Evolutionary conservation across 2,113 vertebrate genomes (phyloP).

Genomic region (Acrocephalus arundinaceus): DNA sequence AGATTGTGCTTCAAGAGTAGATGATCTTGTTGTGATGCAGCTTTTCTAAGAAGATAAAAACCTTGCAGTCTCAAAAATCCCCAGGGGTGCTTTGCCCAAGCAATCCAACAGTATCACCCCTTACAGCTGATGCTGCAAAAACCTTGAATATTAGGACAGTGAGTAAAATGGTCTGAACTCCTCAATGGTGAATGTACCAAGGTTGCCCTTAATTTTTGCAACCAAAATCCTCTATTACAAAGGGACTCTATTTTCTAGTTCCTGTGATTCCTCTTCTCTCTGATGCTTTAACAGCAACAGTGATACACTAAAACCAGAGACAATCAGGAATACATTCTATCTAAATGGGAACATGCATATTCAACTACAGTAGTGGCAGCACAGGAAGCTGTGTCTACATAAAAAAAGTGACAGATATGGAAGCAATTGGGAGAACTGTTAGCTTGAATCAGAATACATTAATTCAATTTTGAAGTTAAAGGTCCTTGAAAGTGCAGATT

Average conservation of each 20-base stretch:
- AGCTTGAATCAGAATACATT: neutral
- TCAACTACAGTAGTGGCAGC: neutral
- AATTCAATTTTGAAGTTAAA: neutral
- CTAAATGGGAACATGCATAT: neutral
- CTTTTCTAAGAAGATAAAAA: neutral
- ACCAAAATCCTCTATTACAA: neutral
- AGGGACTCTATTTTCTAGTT: neutral
- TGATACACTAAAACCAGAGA: neutral
- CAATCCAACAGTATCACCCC: neutral
- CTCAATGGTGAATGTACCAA: neutral
- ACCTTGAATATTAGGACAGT: neutral
- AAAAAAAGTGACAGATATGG: neutral
- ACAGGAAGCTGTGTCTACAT: neutral
- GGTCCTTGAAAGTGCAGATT: neutral
- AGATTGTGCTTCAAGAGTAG: neutral
- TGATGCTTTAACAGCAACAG: neutral
- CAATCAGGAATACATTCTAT: neutral
- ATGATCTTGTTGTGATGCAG: neutral
- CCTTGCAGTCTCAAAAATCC: neutral
- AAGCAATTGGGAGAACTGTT: neutral
- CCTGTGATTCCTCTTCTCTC: neutral
- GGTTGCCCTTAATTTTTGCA: neutral
- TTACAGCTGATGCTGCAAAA: neutral
- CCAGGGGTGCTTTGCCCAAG: neutral
- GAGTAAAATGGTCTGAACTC: neutral